These are phyloP conservation scores for Abrostola tripartita DNA, from an alignment of 2,888 invertebrate genomes.

Conservation along the genomic window DNA sequence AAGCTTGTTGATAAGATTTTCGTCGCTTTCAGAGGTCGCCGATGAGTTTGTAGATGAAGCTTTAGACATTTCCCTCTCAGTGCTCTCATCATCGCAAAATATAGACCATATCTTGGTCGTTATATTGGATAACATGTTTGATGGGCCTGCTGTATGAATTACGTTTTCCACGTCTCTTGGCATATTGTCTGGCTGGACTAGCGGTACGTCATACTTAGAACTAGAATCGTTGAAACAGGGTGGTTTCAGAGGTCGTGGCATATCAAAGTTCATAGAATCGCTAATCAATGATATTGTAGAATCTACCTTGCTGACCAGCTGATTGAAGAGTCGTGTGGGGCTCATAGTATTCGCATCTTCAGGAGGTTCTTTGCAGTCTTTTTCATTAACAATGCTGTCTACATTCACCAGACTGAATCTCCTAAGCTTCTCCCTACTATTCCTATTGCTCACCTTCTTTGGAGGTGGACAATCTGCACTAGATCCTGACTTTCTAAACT, in stretches of 20 bases:
- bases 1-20: slow-evolving; percentile 30
- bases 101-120: slow-evolving; percentile 66
- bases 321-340: neutral
- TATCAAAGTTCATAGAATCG: slow-evolving; percentile 42
- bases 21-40: slow-evolving; percentile 34
- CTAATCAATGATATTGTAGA: slow-evolving; percentile 58
- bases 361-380: neutral
- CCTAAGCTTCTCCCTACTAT: slow-evolving; percentile 6
- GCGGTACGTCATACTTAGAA: slow-evolving; percentile 58
- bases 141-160: slow-evolving; percentile 15
- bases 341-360: neutral
- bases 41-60: slow-evolving; percentile 15
- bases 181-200: slow-evolving; percentile 30
- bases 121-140: slow-evolving; percentile 61
- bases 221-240: slow-evolving; percentile 48
- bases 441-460: slow-evolving; percentile 23
- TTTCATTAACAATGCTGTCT: slow-evolving; percentile 12
- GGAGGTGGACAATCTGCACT: slow-evolving; percentile 31
- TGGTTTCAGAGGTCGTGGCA: slow-evolving; percentile 31
- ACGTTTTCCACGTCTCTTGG: slow-evolving; percentile 34
- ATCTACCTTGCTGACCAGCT: slow-evolving; percentile 57
- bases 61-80: neutral
- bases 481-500: slow-evolving; percentile 46
- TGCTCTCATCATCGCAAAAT: slow-evolving; percentile 51
- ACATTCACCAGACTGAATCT: slow-evolving; percentile 36